Evolutionary conservation across 2,797 vertebrate genomes (phyloP).

Genomic region (Halcyon smyrnensis): DNA sequence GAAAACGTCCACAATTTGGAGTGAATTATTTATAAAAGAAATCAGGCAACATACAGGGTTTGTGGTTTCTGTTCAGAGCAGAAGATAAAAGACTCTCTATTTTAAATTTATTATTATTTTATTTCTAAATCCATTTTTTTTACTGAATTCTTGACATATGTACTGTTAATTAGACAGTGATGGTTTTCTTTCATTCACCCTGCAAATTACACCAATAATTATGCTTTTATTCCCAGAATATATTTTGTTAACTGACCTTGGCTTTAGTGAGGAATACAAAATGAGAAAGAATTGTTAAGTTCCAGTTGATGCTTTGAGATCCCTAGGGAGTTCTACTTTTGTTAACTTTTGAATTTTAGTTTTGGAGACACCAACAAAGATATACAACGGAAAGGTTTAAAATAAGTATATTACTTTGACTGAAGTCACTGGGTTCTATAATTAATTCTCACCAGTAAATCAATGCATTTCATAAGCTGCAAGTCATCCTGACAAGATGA

Average conservation of each 20-base stretch:
- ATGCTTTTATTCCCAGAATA: constrained; percentile 62
- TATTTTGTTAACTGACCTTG: constrained; percentile 62
- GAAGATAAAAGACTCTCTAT: constrained; percentile 45
- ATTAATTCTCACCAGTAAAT: constrained; percentile 75
- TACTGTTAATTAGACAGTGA: constrained; percentile 63
- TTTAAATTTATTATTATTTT: constrained; percentile 47
- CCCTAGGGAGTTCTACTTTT: constrained; percentile 47
- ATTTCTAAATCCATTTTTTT: constrained; percentile 31
- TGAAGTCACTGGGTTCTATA: constrained; percentile 66
- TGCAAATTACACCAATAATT: constrained; percentile 68
- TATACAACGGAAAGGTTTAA: constrained; percentile 59
- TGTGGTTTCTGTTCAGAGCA: constrained; percentile 38
- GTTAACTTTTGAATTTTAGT: constrained; percentile 61
- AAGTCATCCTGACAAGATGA: constrained; percentile 71
- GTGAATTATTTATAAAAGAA: constrained; percentile 61
- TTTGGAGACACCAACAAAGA: constrained; percentile 57
- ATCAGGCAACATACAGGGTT: constrained; percentile 27
- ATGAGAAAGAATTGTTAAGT: constrained; percentile 48
- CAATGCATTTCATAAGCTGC: constrained; percentile 67
- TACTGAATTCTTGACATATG: constrained; percentile 56
- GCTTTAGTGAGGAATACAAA: constrained; percentile 53
- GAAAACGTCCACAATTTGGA: constrained; percentile 44
- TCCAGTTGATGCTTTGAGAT: constrained; percentile 22
- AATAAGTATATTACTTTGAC: constrained; percentile 68
- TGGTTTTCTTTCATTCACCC: constrained; percentile 69